Evolutionary conservation across 2,888 invertebrate species (phyloP), one percentile per base, ranked within the genome.

Genomic region (Nymphalis c-album): DNA sequence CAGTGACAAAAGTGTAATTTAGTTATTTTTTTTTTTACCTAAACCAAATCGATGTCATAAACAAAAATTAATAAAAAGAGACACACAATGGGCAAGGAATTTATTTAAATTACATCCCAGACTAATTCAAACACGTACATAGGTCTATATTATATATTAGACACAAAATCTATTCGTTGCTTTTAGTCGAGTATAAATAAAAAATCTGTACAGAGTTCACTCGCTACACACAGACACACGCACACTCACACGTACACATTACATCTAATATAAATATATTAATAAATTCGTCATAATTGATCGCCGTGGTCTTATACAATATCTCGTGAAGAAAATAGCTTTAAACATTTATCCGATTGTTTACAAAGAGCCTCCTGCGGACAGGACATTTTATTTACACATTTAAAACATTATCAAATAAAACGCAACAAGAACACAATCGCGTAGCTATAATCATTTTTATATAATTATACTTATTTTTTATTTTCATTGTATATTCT

Each of bases 271-370:
- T 65, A 74, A 71, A 74, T 75, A 81, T 82, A 85, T 84, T 84
- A 82, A 82, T 87, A 87, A 87, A 87, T 87, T 87, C 87, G 86
- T 87, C 61, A 66, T 61, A 71, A 48, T 50, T 66, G 53, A 45
- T 51, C 35, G 22, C 50, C 48, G n/a, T 51, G 51, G 26, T 48
- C 53, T 35, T 35, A 68, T 40, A 68, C 40, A 57, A 53, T 31
- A 55, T 55, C 31, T 55, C 26, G 4, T 55, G 17, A 26, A 26
- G 40, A 4, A 40, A 26, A 53, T 16, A 26, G 53, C 31, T 55
- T 51, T 51, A 22, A 45, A 47, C n/a, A 51, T 20, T 50, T 60
- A 63, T 47, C 18, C 40, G 13, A 40, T 40, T 40, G 40, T 69
- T 16, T 55, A 63, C 53, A 69, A 48, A 53, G 59, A 57, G 48